Conservation (phyloP, 2,113 vertebrate species). For the Gasterosteus nipponicus region DNA sequence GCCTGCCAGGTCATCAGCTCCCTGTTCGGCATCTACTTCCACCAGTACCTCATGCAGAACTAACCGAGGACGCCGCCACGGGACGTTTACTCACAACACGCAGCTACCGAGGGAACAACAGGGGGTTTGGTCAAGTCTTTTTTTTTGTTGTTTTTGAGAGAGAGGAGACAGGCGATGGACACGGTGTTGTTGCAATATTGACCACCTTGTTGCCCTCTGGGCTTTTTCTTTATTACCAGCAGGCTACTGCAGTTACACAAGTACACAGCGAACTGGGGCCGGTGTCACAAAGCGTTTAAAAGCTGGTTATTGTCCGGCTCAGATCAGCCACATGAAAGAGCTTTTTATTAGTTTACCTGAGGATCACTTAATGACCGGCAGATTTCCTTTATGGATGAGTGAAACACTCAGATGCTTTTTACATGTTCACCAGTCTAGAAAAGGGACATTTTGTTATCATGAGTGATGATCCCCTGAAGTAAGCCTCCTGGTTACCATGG, state of each 20-base stretch:
- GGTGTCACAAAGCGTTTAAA: conserved; percentile 10
- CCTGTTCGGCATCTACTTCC: conserved; percentile 95
- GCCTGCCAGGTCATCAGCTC: conserved; percentile 92
- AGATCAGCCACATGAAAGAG: background rate
- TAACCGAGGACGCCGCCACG: conserved; percentile 49
- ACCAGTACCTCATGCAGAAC: conserved; percentile 89
- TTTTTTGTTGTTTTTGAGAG: background rate
- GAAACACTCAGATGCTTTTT: background rate
- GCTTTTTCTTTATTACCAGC: conserved; percentile 38
- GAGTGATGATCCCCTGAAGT: background rate
- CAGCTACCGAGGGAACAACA: conserved; percentile 6
- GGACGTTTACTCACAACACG: conserved; percentile 10
- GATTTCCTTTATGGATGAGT: background rate
- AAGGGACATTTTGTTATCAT: background rate
- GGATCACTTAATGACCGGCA: background rate
- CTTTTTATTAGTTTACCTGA: background rate
- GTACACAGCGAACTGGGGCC: conserved; percentile 10
- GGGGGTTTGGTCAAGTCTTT: background rate
- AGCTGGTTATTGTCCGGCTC: background rate
- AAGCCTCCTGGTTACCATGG: background rate
- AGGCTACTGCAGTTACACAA: conserved; percentile 36
- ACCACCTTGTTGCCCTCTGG: background rate
- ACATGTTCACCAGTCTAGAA: background rate
- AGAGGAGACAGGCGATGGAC: background rate
- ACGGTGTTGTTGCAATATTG: conserved; percentile 12